Percentiles rank a stretch among this genome's conserved stretches.
These are phyloP conservation scores for Scytalopus superciliaris DNA, from an alignment of 2,113 vertebrate species.

Conservation along the genomic window DNA sequence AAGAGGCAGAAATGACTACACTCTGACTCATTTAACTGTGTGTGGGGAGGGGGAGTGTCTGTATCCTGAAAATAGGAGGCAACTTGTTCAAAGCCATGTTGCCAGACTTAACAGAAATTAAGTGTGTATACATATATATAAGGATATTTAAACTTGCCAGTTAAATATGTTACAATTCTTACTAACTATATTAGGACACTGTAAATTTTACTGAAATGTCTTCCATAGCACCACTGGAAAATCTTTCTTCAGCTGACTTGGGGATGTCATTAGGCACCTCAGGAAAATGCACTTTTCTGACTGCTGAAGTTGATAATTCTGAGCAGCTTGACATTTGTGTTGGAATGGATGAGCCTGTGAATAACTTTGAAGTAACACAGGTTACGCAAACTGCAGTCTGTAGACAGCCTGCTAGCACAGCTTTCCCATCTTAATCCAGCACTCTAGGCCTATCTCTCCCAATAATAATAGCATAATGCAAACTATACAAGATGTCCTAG, in stretches of 20 bases:
- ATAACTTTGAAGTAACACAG: background rate
- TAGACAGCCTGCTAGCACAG: background rate
- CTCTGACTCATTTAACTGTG: background rate
- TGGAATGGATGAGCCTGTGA: background rate
- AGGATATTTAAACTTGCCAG: background rate
- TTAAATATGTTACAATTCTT: background rate
- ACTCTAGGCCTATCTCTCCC: background rate
- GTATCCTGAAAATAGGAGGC: background rate
- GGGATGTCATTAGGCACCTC: slow-evolving; percentile 11
- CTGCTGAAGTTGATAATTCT: background rate
- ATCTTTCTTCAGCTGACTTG: background rate
- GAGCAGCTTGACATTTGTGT: background rate
- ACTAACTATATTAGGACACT: background rate
- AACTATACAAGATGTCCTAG: background rate
- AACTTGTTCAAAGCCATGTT: background rate
- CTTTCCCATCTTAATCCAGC: background rate
- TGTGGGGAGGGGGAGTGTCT: background rate
- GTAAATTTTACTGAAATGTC: background rate
- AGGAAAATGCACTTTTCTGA: background rate
- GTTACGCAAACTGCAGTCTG: background rate
- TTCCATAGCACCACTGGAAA: background rate
- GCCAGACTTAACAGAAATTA: background rate
- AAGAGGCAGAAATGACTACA: background rate
- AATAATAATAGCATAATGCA: fast-evolving
- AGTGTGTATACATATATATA: background rate